Evolutionary conservation across 2,113 vertebrate genomes (phyloP), one percentile per base, ranked within the genome.

Genomic region (Xenotilapia longispinis): DNA sequence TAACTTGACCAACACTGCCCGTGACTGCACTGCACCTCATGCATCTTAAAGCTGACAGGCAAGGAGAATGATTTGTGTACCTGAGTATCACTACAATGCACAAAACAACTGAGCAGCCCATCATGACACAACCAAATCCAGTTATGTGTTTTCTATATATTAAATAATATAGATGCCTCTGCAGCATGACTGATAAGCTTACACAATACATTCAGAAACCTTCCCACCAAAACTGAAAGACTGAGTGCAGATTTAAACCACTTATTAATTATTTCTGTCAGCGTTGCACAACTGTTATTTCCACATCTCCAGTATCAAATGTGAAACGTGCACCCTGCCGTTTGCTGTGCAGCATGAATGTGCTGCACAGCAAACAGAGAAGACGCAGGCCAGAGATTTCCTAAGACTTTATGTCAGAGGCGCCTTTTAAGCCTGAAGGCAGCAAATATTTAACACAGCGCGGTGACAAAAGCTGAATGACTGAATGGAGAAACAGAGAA

Each of bases 131-230:
- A 42, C 7, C 65, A 70, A 42, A 15, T 38, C 63, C 63, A 68
- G 19, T 1, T 38, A 65, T 68, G 6, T 36, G 31, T 36, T 65
- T 38, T 65, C 17, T 38, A 38, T 65, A n/a, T 3, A 65, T 38
- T 5, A 38, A 65, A 38, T 65, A 12, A n/a, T 36, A n/a, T 0
- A n/a, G 17, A 7, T 63, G 58, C 17, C 17, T 36, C 60, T 36
- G 60, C 19, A 21, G 60, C 17, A 68, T 1, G 2, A 14, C 33
- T 14, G 33, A 40, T 8, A 0, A 0, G 63, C 36, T 68, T 5
- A 68, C 63, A 70, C 65, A 42, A 15, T 23, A 70, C 2, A 42
- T 42, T 0, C 65, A 70, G 65, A 23, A 70, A 70, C 5, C 12
- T 40, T 68, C 36, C 63, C 63, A 9, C 12, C 26, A 6, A 70